Evolutionary conservation across 1,140 invertebrate species (phyloP).

Genomic region (Ericerus pela): DNA sequence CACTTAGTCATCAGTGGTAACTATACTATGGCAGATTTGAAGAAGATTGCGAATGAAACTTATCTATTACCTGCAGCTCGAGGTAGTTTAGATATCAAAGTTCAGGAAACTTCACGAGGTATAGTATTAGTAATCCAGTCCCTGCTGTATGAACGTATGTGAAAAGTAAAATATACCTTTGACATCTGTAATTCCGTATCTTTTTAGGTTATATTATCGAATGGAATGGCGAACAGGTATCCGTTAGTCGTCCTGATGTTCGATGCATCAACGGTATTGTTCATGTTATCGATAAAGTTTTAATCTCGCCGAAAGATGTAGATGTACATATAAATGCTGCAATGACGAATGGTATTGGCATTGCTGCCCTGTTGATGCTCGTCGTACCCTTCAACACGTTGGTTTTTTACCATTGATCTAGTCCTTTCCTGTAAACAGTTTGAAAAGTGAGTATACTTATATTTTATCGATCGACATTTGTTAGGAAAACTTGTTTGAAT

Average conservation of each 20-base stretch:
- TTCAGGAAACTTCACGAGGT: too few species aligned
- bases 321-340: constrained; percentile 38
- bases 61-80: constrained; percentile 45
- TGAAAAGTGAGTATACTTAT: too few species aligned
- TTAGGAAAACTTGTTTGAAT: too few species aligned
- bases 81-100: constrained; percentile 48
- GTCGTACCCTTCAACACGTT: not conserved
- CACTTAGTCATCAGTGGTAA: constrained; percentile 58
- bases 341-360: not conserved
- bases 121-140: too few species aligned
- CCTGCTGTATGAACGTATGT: not conserved
- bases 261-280: constrained; percentile 86
- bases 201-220: constrained; percentile 58
- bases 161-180: not conserved
- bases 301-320: constrained; percentile 70
- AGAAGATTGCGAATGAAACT: constrained; percentile 41
- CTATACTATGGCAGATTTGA: constrained; percentile 63
- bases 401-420: not conserved
- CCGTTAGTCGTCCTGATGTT: constrained; percentile 73
- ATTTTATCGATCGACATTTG: too few species aligned
- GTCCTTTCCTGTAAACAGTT: too few species aligned
- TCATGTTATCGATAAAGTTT: constrained; percentile 73
- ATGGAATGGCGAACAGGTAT: constrained; percentile 66
- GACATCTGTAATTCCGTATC: not conserved
- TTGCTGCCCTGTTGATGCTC: not conserved